Evolutionary conservation across 2,797 vertebrate species (phyloP).

Genomic region (Cuculus canorus): DNA sequence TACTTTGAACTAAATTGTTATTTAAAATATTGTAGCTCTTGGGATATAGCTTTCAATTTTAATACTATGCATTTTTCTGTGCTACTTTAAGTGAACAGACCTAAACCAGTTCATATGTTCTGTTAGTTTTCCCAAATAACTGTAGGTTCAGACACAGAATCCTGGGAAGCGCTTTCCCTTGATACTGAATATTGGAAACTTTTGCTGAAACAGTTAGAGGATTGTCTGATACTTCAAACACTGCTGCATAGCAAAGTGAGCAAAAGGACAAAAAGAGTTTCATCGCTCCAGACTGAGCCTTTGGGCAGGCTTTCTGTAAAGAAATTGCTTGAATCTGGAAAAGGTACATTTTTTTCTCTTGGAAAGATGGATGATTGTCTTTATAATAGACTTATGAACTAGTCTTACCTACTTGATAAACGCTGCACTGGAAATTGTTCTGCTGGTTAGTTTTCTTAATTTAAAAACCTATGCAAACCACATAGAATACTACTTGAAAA

Average conservation of each 20-base stretch:
- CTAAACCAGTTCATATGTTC: not conserved
- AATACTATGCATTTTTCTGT: not conserved
- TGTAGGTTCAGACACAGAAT: constrained; percentile 74
- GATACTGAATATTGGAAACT: constrained; percentile 96
- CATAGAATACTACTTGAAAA: not conserved
- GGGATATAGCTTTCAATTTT: not conserved
- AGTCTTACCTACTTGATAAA: not conserved
- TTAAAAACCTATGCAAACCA: not conserved
- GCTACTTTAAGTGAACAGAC: not conserved
- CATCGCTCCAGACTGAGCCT: constrained; percentile 76
- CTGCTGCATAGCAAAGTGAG: constrained; percentile 81
- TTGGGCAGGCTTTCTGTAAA: constrained; percentile 87
- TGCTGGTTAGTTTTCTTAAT: not conserved
- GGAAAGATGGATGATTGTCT: not conserved
- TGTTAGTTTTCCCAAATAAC: constrained; percentile 74
- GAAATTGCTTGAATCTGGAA: constrained; percentile 89
- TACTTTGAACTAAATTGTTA: not conserved
- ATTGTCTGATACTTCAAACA: constrained; percentile 92
- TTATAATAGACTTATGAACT: not conserved
- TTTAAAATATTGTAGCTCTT: not conserved
- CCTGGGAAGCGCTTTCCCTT: constrained; percentile 93
- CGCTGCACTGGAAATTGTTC: not conserved
- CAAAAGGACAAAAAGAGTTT: constrained; percentile 59
- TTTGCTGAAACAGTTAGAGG: constrained; percentile 91
- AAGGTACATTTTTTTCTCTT: constrained; percentile 78